phyloP scores from a whole-genome alignment of 2,888 invertebrate genomes.

The Drosophila niveifrons region DNA sequence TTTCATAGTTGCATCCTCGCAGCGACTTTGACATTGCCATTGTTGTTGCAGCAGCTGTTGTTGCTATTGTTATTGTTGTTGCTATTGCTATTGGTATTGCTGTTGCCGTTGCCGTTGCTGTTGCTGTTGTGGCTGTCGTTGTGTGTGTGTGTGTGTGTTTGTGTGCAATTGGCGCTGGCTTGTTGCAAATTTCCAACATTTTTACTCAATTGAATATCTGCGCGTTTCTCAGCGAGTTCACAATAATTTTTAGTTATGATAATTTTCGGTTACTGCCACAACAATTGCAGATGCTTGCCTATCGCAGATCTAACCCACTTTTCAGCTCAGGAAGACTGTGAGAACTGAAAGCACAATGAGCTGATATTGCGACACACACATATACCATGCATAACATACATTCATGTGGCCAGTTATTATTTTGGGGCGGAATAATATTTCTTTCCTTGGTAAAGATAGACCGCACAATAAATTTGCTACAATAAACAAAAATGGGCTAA shows the following conservation, averaged over 20 bases:
- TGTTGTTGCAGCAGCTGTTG: constrained; percentile 55
- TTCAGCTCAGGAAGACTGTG: constrained; percentile 20
- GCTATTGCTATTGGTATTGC: constrained; percentile 5
- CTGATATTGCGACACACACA: background rate
- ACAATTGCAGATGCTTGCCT: constrained; percentile 52
- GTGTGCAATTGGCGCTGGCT: constrained; percentile 75
- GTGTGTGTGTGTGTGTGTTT: background rate
- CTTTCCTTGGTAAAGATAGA: too few relatives aligned
- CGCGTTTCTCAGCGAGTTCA: constrained; percentile 52
- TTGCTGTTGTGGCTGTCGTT: constrained; percentile 15
- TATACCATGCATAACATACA: background rate
- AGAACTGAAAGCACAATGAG: constrained; percentile 6
- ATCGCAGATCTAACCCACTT: constrained; percentile 67
- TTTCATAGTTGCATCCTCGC: constrained; percentile 76
- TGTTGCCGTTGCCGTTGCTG: constrained; percentile 5
- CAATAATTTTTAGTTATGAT: constrained; percentile 81
- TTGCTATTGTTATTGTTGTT: constrained; percentile 9
- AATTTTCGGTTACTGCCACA: constrained; percentile 68
- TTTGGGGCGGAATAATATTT: background rate
- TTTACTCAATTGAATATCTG: constrained; percentile 68
- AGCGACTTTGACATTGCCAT: constrained; percentile 76
- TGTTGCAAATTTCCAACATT: constrained; percentile 78
- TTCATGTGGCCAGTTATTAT: background rate
- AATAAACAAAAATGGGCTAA: too few relatives aligned
- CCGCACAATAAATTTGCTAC: too few relatives aligned